Base-by-base conservation (phyloP, 2,113 vertebrate genomes). In the Centropus unirufus region DNA sequence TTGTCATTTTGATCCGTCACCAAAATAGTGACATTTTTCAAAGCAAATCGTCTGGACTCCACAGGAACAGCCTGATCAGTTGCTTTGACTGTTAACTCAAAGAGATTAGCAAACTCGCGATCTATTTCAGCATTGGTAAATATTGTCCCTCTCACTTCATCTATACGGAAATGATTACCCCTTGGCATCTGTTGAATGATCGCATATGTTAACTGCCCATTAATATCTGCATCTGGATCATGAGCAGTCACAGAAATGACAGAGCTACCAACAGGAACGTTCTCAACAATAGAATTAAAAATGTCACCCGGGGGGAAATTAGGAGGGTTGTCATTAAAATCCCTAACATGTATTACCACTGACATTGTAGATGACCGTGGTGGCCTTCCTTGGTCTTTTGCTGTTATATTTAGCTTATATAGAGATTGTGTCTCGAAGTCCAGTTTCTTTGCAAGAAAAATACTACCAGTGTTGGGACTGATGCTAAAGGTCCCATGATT, bases 261-360 rank as follows among this genome's bases (percentile, higher is more conserved):
- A 6, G 99, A 99, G 6, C 98, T 98, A 9, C 99, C 98, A 36
- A 99, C 70, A 51, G 99, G 99, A 52, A 99, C 74, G 15, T 99
- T 99, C 98, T 99, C 99, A 23, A 98, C 95, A 59, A 99, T 98
- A 18, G 99, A 99, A 74, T 99, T 99, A 90, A 99, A 99, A 86
- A 99, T 98, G 90, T 99, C 99, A 29, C 99, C 99, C 0, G 99
- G 98, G 19, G 98, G 97, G 92, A 99, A 99, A 58, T 98, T 92
- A 7, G 99, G 99, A 51, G 99, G 98, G 46, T 99, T 99, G 95
- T 99, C 99, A 32, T 99, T 99, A 89, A 99, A 99, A 94, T 99
- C 99, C 87, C 99, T 97, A 59, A 99, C 98, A 0, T 99, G 99
- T 76, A 99, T 99, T 11, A 99, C 96, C 64, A 99, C 98, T 1